phyloP scores from a whole-genome alignment of 2,888 invertebrate genomes.

The Lepidonotus clava region DNA sequence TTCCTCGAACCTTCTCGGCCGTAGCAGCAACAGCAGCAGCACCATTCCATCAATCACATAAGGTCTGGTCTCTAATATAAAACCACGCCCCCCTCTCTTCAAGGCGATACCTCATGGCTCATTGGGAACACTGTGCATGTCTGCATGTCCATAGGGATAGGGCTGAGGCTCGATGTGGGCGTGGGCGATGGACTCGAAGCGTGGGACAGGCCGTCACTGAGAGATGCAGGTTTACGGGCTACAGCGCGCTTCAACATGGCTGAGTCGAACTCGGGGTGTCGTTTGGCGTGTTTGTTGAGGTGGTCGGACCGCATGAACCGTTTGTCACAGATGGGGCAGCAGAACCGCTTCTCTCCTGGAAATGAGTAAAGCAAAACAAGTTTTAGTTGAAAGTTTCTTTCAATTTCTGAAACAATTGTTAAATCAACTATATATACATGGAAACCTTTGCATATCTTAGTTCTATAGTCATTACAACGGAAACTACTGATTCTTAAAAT shows the following conservation, averaged over 20 bases:
- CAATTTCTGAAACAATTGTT: background rate
- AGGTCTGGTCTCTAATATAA: no score
- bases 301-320: conserved; percentile 86
- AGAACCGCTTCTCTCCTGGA: conserved; percentile 85
- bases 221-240: conserved; percentile 41
- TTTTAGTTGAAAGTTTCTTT: no score
- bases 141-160: conserved; percentile 19
- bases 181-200: conserved; percentile 53
- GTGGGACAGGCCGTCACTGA: conserved; percentile 55
- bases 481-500: no score
- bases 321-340: conserved; percentile 85
- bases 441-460: no score
- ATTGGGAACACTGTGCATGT: background rate
- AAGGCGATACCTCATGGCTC: conserved; percentile 7
- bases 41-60: background rate
- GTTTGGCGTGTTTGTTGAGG: conserved; percentile 85
- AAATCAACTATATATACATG: conserved; percentile 5
- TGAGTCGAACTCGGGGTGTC: conserved; percentile 85
- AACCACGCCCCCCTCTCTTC: no score
- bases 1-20: no score
- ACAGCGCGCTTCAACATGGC: conserved; percentile 78
- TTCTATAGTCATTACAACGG: no score
- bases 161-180: conserved; percentile 21
- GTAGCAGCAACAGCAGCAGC: conserved; percentile 9
- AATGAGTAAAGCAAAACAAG: conserved; percentile 22